These are phyloP conservation scores for Drosophila birchii DNA, from an alignment of 2,888 invertebrate genomes.

Conservation along the genomic window DNA sequence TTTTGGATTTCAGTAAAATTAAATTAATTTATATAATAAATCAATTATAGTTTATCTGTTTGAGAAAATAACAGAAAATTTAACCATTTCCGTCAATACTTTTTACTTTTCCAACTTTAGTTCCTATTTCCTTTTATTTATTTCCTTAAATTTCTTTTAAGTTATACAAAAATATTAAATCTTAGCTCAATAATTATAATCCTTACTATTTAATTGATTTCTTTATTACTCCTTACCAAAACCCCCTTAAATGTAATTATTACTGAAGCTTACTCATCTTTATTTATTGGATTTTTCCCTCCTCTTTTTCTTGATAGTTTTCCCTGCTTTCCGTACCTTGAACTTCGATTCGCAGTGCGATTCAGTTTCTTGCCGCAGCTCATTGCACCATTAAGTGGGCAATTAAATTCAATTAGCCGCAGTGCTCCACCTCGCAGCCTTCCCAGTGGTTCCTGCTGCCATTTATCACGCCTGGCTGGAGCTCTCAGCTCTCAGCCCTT, in stretches of 20 bases:
- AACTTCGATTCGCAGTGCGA: slow-evolving; percentile 11
- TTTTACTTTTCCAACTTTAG: not conserved
- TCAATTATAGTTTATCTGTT: too few species aligned
- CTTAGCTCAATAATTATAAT: not conserved
- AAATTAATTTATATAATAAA: too few species aligned
- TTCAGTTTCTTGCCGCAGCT: slow-evolving; percentile 64
- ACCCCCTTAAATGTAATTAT: not conserved
- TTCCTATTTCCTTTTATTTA: not conserved
- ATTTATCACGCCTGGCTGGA: slow-evolving; percentile 60
- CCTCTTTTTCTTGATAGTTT: not conserved
- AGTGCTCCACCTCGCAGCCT: slow-evolving; percentile 25
- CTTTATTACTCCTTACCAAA: not conserved
- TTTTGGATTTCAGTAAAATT: too few species aligned
- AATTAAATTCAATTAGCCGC: slow-evolving; percentile 84
- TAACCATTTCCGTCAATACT: too few species aligned
- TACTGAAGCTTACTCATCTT: slow-evolving; percentile 7
- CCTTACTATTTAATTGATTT: not conserved
- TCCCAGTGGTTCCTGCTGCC: slow-evolving; percentile 34
- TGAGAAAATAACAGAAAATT: too few species aligned
- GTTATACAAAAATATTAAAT: not conserved
- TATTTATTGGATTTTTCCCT: slow-evolving; percentile 10
- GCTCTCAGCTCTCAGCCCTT: not conserved
- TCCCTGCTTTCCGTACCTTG: slow-evolving; percentile 17
- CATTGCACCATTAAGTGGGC: slow-evolving; percentile 83
- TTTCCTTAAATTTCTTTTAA: not conserved